Percentiles rank a stretch among this genome's conserved stretches.
Evolutionary conservation across 2,888 invertebrate species (phyloP).

Genomic region (Sthenelais limicola): DNA sequence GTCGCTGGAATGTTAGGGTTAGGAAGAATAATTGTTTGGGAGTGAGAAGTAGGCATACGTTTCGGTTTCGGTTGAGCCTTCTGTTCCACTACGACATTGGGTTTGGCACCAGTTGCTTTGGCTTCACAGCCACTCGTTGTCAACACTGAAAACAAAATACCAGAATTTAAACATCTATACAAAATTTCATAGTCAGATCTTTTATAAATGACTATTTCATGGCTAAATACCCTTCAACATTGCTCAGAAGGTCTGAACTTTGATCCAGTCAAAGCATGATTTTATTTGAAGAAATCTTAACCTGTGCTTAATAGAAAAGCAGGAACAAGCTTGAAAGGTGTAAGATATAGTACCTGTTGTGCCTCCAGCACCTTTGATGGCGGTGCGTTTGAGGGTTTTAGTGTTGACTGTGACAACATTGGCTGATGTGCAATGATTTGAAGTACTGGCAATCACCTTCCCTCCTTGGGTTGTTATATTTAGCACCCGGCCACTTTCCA

Average conservation of each 20-base stretch:
- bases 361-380: conserved; percentile 60
- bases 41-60: not conserved
- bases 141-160: too few species aligned
- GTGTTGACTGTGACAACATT: conserved; percentile 69
- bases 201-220: too few species aligned
- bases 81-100: conserved; percentile 70
- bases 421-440: conserved; percentile 53
- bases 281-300: too few species aligned
- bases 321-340: too few species aligned
- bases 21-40: conserved; percentile 54
- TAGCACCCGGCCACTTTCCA: conserved; percentile 52
- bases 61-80: conserved; percentile 63
- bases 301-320: too few species aligned
- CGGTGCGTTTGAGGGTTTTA: conserved; percentile 68
- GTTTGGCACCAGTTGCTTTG: conserved; percentile 59
- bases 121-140: conserved; percentile 21
- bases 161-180: too few species aligned
- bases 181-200: too few species aligned
- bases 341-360: conserved; percentile 32
- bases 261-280: too few species aligned
- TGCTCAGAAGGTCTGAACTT: too few species aligned
- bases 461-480: conserved; percentile 67
- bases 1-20: conserved; percentile 46
- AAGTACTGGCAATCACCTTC: conserved; percentile 61
- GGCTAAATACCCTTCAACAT: too few species aligned